Percentiles rank a stretch among this genome's conserved stretches.
phyloP scores from a whole-genome alignment of 2,797 vertebrate genomes.

The Silurus lanzhouensis region DNA sequence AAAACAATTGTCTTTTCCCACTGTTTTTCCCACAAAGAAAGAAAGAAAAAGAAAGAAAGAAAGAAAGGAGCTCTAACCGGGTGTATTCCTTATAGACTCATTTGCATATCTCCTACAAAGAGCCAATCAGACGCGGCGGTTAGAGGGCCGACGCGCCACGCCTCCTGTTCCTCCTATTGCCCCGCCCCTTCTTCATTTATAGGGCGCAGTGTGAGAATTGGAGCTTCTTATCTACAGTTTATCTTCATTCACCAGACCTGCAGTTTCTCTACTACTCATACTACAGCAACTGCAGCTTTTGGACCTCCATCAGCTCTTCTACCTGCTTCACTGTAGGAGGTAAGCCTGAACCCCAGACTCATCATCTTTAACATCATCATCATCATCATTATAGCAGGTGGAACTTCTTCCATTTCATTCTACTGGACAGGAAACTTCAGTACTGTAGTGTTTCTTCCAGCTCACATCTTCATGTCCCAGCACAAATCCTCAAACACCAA shows the following conservation, averaged over 20 bases:
- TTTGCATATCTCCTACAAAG: constrained; percentile 7
- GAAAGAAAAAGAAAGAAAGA: neutral
- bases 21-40: neutral
- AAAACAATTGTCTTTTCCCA: neutral
- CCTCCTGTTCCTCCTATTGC: neutral
- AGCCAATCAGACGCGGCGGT: constrained; percentile 22
- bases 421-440: neutral
- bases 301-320: neutral
- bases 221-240: too few relatives aligned
- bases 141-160: neutral
- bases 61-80: neutral
- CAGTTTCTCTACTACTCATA: neutral
- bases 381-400: neutral
- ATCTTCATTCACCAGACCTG: neutral
- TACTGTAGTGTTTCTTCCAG: neutral
- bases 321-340: neutral
- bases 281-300: too few relatives aligned
- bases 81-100: neutral
- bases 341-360: neutral
- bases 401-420: neutral
- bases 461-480: neutral
- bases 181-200: neutral
- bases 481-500: neutral
- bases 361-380: neutral
- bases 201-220: neutral